Percentiles rank a stretch among this genome's conserved stretches.
phyloP scores from a whole-genome alignment of 92 coral and sea anemone genomes.

The Zoanthus solanderi region DNA sequence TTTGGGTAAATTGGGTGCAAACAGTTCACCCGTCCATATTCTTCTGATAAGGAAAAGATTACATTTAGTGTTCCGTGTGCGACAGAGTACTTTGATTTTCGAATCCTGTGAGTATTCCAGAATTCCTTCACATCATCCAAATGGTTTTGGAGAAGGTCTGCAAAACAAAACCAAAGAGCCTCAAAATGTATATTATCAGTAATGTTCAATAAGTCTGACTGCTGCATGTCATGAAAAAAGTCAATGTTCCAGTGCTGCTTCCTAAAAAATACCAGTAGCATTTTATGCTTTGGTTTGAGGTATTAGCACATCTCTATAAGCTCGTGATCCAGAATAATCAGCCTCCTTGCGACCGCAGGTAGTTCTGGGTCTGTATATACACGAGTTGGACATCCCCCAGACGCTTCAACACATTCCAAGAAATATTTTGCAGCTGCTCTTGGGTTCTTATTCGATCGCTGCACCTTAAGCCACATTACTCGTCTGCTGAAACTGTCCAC shows the following conservation, averaged over 20 bases:
- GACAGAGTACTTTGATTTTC: constrained; percentile 71
- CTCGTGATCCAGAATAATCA: constrained; percentile 66
- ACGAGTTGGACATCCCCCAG: constrained; percentile 69
- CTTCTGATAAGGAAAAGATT: constrained; percentile 73
- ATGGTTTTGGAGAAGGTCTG: constrained; percentile 68
- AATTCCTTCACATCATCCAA: constrained; percentile 69
- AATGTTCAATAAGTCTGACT: constrained; percentile 68
- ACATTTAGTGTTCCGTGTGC: constrained; percentile 73
- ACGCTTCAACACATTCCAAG: constrained; percentile 61
- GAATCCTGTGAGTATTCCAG: constrained; percentile 76
- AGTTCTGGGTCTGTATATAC: constrained; percentile 73
- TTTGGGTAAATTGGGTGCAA: constrained; percentile 51
- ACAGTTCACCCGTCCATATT: constrained; percentile 61
- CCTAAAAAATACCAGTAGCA: constrained; percentile 72
- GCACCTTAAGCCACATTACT: constrained; percentile 75
- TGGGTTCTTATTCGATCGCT: constrained; percentile 78
- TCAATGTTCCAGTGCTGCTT: constrained; percentile 79
- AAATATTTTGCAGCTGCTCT: constrained; percentile 61
- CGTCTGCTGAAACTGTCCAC: constrained; percentile 75
- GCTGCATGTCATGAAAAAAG: constrained; percentile 65
- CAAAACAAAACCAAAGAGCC: constrained; percentile 76
- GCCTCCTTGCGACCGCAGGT: constrained; percentile 65
- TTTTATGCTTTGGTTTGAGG: constrained; percentile 76
- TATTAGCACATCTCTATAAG: constrained; percentile 70
- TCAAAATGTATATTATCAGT: constrained; percentile 69